phyloP scores from a whole-genome alignment of 2,888 invertebrate species.

The Rhaphigaster nebulosa region DNA sequence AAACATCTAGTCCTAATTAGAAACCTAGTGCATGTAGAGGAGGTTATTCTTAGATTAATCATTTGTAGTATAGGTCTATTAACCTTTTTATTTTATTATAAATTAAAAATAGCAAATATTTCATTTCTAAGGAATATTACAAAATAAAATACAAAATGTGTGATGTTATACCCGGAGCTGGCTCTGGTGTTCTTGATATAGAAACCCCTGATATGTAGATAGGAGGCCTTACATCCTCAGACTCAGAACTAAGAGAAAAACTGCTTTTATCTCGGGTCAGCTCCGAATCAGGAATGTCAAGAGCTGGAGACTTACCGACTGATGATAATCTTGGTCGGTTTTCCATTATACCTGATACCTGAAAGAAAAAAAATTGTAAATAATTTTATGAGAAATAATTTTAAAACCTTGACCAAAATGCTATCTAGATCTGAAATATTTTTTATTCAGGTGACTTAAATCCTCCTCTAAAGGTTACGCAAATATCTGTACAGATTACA shows the following conservation, averaged over 20 bases:
- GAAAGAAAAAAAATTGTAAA: conserved; percentile 31
- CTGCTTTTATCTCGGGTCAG: conserved; percentile 58
- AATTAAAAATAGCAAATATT: neutral
- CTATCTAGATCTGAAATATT: neutral
- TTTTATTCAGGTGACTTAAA: no score
- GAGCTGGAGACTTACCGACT: conserved; percentile 65
- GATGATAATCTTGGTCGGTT: conserved; percentile 61
- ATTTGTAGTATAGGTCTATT: no score
- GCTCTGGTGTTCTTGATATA: conserved; percentile 73
- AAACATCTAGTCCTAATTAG: no score
- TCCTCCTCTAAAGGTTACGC: no score
- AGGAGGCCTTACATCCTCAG: conserved; percentile 65
- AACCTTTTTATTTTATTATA: no score
- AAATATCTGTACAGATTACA: no score
- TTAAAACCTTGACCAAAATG: neutral
- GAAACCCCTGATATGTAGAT: conserved; percentile 74
- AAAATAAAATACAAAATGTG: neutral
- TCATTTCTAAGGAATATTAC: neutral
- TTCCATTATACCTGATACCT: conserved; percentile 64
- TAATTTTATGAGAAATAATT: neutral
- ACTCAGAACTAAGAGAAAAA: conserved; percentile 46
- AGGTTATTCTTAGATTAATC: no score
- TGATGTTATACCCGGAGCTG: conserved; percentile 67
- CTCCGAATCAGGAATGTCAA: conserved; percentile 61
- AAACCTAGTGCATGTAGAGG: no score